Base-by-base conservation (phyloP, 1,140 invertebrate species). In the Bactericera cockerelli region DNA sequence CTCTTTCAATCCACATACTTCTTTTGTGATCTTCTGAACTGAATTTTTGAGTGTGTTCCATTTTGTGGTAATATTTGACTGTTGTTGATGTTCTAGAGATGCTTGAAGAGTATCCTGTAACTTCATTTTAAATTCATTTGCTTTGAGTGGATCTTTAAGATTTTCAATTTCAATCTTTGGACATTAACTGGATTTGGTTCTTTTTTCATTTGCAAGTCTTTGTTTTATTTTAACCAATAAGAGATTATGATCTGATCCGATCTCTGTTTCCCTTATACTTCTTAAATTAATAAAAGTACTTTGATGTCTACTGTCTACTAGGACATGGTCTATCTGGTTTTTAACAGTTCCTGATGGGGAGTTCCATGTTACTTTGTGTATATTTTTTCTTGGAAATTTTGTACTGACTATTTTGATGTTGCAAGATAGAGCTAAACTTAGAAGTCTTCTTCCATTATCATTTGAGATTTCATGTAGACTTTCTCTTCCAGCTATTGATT, bases 291-390 rank as follows among this genome's bases (percentile, higher is more conserved):
- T 33, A 21, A 64, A 33, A 25, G 33, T 58, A 21, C 25, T 57
- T 14, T 13, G 21, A 21, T 59, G 53, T 56, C 57, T 24, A 22
- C 26, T 60, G 38, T 57, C 56, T 13, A 61, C 63, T 22, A 58
- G 13, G 13, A 63, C 49, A 28, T 64, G 63, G 31, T 63, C 61
- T 56, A 63, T 64, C 38, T 64, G 58, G 59, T 65, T 64, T 25
- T 56, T 31, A 14, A 55, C 55, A 31, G 25, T 25, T 16, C 61
- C 62, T 61, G 60, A 42, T 11, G 61, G 61, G 11, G 65, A 62
- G 38, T 56, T 57, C 64, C 62, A 65, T 28, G 63, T 64, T 19
- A 28, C 55, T 42, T 64, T 64, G 54, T 66, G 60, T 19, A 65
- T 64, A 26, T 64, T 26, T 59, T 63, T 64, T 31, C 65, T 57